Evolutionary conservation across 2,113 vertebrate species (phyloP), one percentile per base, ranked within the genome.

Genomic region (Cephalopterus ornatus): DNA sequence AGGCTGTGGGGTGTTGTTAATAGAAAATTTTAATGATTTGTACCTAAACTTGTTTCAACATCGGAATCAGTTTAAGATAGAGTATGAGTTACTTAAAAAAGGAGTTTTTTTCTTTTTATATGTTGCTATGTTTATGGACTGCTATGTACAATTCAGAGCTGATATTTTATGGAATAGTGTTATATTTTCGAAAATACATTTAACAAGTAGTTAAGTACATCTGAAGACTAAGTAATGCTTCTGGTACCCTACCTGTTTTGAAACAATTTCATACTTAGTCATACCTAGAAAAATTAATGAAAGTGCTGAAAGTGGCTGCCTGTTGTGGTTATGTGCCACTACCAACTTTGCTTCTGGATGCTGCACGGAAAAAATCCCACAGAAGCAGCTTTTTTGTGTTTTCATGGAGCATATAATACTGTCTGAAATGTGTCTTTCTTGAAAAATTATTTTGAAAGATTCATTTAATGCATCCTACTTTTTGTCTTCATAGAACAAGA

Each of bases 301-400:
- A 88, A 94, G 83, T 91, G 62, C 11, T 90, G 67, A 68, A 96
- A 91, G 52, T 42, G n/a, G 49, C 85, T 94, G 93, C 74, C 85
- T 88, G 56, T 65, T 90, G 88, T 39, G 82, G 85, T 88, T 90
- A 42, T 3, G 23, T 61, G 49, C 58, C 1, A 4, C 27, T 55
- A 78, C 71, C 33, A 68, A 8, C 11, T 65, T 68, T 73, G n/a
- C 39, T 78, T 75, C 26, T 1, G 6, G 52, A 35, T 27, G 46
- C 21, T 63, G 23, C 0, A 0, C 9, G 21, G 1, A 33, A 42
- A n/a, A 78, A 18, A 9, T 1, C 11, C 1, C 39, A 46, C 10
- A 46, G 65, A 37, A 78, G 19, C 22, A 88, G 32, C 8, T 47
- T 27, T 66, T 67, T n/a, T 44, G 22, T 49, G 33, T 62, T 82